Conservation (phyloP, 37 sponge, comb jelly and placozoan species). For the Lycopodina hypogea region DNA sequence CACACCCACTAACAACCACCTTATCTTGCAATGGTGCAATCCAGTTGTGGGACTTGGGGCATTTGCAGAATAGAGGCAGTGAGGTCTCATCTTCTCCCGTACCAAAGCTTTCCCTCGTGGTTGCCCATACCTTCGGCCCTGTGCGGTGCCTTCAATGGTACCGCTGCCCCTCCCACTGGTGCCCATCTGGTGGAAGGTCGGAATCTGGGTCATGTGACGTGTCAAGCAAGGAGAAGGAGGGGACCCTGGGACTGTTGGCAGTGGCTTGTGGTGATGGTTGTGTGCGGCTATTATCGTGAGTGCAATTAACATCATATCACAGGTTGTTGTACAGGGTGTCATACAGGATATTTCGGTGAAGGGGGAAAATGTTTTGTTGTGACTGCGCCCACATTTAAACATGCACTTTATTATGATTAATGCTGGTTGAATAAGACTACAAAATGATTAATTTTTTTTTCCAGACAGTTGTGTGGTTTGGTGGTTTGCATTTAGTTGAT, state of each 20-base stretch:
- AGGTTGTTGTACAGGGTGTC: too few relatives aligned
- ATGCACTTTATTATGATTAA: too few relatives aligned
- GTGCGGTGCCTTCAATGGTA: slow-evolving; percentile 68
- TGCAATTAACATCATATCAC: not conserved
- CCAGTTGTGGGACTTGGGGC: slow-evolving; percentile 55
- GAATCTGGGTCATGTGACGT: not conserved
- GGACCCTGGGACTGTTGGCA: slow-evolving; percentile 49
- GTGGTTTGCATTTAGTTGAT: too few relatives aligned
- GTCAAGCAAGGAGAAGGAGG: not conserved
- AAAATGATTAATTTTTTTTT: too few relatives aligned
- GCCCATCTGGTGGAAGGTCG: not conserved
- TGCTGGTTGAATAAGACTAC: too few relatives aligned
- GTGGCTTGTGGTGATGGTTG: slow-evolving; percentile 70
- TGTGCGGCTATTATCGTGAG: slow-evolving; percentile 56
- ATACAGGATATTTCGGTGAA: too few relatives aligned
- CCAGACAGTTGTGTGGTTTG: too few relatives aligned
- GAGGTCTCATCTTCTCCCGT: not conserved
- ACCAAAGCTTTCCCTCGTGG: slow-evolving; percentile 17
- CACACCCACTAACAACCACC: not conserved
- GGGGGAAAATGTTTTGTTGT: too few relatives aligned
- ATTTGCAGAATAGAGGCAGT: not conserved
- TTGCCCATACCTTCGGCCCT: slow-evolving; percentile 55
- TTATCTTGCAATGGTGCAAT: not conserved
- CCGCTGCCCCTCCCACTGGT: slow-evolving; percentile 22
- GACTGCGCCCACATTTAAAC: too few relatives aligned